Evolutionary conservation across 2,797 vertebrate species (phyloP), one percentile per base, ranked within the genome.

Genomic region (Agapornis canus): DNA sequence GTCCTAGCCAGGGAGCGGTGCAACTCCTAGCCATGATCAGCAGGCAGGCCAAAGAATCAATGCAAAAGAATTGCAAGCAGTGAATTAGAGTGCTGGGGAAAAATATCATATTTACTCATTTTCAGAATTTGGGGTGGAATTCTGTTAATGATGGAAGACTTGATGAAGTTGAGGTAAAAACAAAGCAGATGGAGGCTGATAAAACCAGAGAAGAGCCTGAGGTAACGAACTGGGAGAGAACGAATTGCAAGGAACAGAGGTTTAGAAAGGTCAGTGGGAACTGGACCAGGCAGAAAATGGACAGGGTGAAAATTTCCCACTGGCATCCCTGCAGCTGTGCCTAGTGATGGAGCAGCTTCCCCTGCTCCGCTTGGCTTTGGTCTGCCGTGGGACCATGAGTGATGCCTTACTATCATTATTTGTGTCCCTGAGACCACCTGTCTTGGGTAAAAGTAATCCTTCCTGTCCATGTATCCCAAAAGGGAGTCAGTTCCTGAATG

Each of bases 381-480:
- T 84, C 63, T 65, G 19, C 35, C n/a, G 29, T 66, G 42, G 12
- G 19, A 3, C 35, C 23, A n/a, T 29, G 35, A 39, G 14, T 63
- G 31, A 40, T 43, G 10, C 26, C 39, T 85, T 64, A 13, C 11
- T 4, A 8, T 21, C 17, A 27, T 43, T 69, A 21, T 54, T 61
- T 65, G 32, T 56, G 27, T 71, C 37, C 18, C 25, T 63, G 25
- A 72, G 54, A 31, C 42, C 75, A 22, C 5, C 8, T 75, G 39
- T 10, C 35, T 43, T 29, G 15, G n/a, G 15, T 8, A 26, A 69
- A 42, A 66, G 26, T 10, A 25, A 19, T 90, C 8, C 15, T 86
- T 72, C 68, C 43, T 71, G 17, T 16, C 20, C 0, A 0, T 18
- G 8, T 48, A 22, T 57, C 14, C 11, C 19, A 1, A 27, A 23